phyloP scores from a whole-genome alignment of 2,797 vertebrate species.

The Thalassophryne amazonica region DNA sequence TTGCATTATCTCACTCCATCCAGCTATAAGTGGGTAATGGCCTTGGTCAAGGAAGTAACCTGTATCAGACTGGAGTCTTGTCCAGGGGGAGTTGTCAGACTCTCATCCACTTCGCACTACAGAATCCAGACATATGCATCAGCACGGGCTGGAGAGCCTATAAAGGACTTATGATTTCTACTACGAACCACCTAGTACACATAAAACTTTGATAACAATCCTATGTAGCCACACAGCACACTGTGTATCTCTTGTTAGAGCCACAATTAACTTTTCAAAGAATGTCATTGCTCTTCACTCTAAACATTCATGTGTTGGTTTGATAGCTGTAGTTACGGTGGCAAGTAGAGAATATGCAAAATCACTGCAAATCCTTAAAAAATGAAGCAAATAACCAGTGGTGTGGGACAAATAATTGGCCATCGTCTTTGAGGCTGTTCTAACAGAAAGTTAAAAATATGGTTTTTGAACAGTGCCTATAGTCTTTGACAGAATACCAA shows the following conservation, averaged over 20 bases:
- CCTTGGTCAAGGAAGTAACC: too few relatives aligned
- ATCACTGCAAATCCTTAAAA: constrained; percentile 58
- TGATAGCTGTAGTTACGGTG: constrained; percentile 46
- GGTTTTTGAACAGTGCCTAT: constrained; percentile 5
- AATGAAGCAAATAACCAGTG: constrained; percentile 44
- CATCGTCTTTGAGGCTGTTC: constrained; percentile 44
- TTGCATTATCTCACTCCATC: too few relatives aligned
- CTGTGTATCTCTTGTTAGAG: constrained; percentile 5
- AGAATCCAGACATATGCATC: too few relatives aligned
- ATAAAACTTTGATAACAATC: too few relatives aligned
- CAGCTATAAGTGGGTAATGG: too few relatives aligned
- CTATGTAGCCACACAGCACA: too few relatives aligned
- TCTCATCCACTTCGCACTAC: too few relatives aligned
- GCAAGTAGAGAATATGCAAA: constrained; percentile 51
- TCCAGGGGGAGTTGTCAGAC: too few relatives aligned
- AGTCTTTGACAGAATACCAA: constrained; percentile 1
- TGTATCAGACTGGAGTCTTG: too few relatives aligned
- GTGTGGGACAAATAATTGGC: constrained; percentile 38
- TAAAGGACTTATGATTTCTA: too few relatives aligned
- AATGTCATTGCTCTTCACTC: constrained; percentile 16
- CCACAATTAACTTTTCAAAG: constrained; percentile 2
- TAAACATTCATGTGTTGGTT: constrained; percentile 32
- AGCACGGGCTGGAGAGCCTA: too few relatives aligned
- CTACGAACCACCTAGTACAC: too few relatives aligned
- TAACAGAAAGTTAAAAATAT: constrained; percentile 24